Percentiles rank a stretch among this genome's conserved stretches.
These are phyloP conservation scores for Netelia virgata DNA, from an alignment of 2,888 invertebrate species.

Conservation along the genomic window DNA sequence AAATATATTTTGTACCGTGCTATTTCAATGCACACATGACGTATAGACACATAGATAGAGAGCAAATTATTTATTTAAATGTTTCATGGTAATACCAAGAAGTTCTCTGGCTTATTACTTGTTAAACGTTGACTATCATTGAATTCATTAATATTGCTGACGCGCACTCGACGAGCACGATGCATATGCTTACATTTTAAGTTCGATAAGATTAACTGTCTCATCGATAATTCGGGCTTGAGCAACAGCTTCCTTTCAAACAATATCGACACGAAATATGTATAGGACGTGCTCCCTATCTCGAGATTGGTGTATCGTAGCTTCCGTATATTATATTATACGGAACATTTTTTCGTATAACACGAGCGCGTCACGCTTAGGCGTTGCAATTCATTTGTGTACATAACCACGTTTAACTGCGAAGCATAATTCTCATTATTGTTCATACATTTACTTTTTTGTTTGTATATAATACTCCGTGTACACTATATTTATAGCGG, in stretches of 20 bases:
- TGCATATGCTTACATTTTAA: conserved; percentile 29
- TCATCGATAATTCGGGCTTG: not conserved
- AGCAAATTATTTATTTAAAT: conserved; percentile 62
- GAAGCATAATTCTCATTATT: conserved; percentile 50
- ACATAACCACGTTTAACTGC: conserved; percentile 57
- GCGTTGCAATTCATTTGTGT: conserved; percentile 54
- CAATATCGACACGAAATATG: not conserved
- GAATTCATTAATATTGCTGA: conserved; percentile 40
- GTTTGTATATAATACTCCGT: conserved; percentile 61
- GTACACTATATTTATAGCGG: conserved; percentile 56
- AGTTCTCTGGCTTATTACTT: conserved; percentile 7
- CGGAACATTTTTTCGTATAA: conserved; percentile 5
- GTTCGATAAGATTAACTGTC: conserved; percentile 11
- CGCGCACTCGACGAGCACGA: conserved; percentile 59
- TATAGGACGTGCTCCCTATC: not conserved
- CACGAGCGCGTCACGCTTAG: not conserved
- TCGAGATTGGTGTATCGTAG: conserved; percentile 45
- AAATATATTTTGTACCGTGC: conserved; percentile 62
- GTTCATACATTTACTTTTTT: conserved; percentile 30
- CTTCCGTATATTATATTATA: conserved; percentile 25
- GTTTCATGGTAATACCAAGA: conserved; percentile 15
- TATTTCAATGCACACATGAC: conserved; percentile 56
- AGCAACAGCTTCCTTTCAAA: not conserved
- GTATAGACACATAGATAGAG: conserved; percentile 54
- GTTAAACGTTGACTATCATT: conserved; percentile 44